A percentile compares a stretch with the other conserved stretches of the same genome.
These are phyloP conservation scores for Hyla sarda DNA, from an alignment of 2,113 vertebrate species.

Conservation along the genomic window DNA sequence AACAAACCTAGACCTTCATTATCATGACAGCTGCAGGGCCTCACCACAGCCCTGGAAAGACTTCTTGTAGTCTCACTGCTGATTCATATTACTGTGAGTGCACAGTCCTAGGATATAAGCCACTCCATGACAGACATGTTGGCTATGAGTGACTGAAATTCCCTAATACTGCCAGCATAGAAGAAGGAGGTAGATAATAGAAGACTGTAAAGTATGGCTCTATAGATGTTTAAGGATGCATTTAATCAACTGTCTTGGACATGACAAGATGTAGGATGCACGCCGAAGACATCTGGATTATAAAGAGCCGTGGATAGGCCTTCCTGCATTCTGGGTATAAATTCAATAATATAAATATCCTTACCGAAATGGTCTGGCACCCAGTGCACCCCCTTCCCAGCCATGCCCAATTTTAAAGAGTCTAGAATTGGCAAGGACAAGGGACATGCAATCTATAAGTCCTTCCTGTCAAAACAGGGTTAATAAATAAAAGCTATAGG, in stretches of 20 bases:
- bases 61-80: background rate
- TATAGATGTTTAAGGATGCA: constrained; percentile 28
- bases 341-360: background rate
- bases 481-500: background rate
- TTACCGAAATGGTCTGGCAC: background rate
- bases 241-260: constrained; percentile 9
- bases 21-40: background rate
- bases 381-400: background rate
- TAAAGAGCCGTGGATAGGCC: background rate
- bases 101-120: background rate
- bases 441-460: background rate
- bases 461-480: background rate
- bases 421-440: background rate
- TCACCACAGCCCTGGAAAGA: background rate
- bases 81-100: constrained; percentile 4
- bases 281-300: background rate
- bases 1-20: constrained; percentile 4
- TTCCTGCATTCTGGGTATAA: background rate
- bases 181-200: background rate
- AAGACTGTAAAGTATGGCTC: background rate
- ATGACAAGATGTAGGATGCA: background rate
- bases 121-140: background rate
- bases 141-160: constrained; percentile 1
- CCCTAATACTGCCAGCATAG: background rate
- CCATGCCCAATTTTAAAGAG: background rate